Evolutionary conservation across 2,113 vertebrate genomes (phyloP).

Genomic region (Nerophis ophidion): DNA sequence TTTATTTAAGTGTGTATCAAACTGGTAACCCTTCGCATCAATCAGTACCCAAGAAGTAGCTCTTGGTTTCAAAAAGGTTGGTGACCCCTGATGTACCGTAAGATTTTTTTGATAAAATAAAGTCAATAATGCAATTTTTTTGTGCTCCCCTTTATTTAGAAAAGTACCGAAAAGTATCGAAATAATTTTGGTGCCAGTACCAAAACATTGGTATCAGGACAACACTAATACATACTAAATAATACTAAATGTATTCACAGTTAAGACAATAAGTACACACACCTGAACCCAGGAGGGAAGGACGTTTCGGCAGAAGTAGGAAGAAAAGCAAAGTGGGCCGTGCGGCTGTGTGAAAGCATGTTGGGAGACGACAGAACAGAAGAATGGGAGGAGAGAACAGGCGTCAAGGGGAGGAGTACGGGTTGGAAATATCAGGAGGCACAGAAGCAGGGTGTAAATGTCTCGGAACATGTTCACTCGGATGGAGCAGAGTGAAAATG

Average conservation of each 20-base stretch:
- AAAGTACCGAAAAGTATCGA: too few species aligned
- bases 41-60: too few species aligned
- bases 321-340: not conserved
- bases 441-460: constrained; percentile 51
- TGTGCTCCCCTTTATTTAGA: too few species aligned
- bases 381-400: constrained; percentile 32
- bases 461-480: constrained; percentile 42
- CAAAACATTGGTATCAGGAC: too few species aligned
- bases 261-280: constrained; percentile 57
- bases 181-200: too few species aligned
- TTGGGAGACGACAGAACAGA: constrained; percentile 28
- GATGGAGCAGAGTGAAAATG: constrained; percentile 43
- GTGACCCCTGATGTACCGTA: too few species aligned
- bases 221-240: too few species aligned
- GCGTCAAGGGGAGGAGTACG: not conserved
- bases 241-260: constrained; percentile 8
- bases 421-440: constrained; percentile 18
- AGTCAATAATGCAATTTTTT: too few species aligned
- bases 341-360: constrained; percentile 23
- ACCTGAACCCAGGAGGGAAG: constrained; percentile 43
- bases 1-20: too few species aligned
- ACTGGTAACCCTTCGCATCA: too few species aligned
- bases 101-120: too few species aligned
- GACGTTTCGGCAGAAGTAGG: constrained; percentile 21
- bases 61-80: too few species aligned